A percentile compares a stretch with the other conserved stretches of the same genome.
These are phyloP conservation scores for Ophraella communa DNA, from an alignment of 2,888 invertebrate species.

Conservation along the genomic window DNA sequence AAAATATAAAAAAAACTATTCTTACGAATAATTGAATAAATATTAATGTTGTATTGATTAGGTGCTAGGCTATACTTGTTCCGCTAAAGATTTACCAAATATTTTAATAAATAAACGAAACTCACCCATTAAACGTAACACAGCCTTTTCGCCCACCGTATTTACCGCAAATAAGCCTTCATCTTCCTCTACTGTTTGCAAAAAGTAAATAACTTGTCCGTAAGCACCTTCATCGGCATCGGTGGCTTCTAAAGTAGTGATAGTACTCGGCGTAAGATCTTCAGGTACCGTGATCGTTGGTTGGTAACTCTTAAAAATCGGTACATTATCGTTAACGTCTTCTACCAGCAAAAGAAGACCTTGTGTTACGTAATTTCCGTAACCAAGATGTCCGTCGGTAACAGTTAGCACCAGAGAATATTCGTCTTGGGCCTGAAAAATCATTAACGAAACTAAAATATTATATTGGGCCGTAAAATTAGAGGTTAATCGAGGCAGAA, in stretches of 20 bases:
- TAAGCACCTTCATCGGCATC: constrained; percentile 92
- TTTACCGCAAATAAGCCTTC: constrained; percentile 79
- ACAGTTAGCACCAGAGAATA: constrained; percentile 87
- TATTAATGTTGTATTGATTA: background rate
- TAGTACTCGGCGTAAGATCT: constrained; percentile 75
- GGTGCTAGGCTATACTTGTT: too few relatives aligned
- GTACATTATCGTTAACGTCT: constrained; percentile 91
- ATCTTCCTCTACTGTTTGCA: constrained; percentile 83
- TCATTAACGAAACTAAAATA: too few relatives aligned
- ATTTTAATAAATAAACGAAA: background rate
- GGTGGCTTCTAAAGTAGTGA: constrained; percentile 83
- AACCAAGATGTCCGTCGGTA: constrained; percentile 85
- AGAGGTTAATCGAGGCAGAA: too few relatives aligned
- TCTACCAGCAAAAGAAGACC: constrained; percentile 87
- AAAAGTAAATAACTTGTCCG: constrained; percentile 87
- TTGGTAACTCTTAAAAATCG: constrained; percentile 85
- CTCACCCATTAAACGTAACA: constrained; percentile 75
- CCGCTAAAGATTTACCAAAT: too few relatives aligned
- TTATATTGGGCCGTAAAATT: too few relatives aligned
- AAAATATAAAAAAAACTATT: too few relatives aligned
- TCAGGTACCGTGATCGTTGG: constrained; percentile 82
- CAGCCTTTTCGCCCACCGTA: constrained; percentile 85
- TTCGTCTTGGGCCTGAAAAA: constrained; percentile 79
- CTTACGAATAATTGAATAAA: too few relatives aligned
- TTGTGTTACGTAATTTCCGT: constrained; percentile 88